A percentile compares a stretch with the other conserved stretches of the same genome.
These are phyloP conservation scores for Kradibia gibbosae DNA, from an alignment of 1,140 invertebrate species.

Conservation along the genomic window DNA sequence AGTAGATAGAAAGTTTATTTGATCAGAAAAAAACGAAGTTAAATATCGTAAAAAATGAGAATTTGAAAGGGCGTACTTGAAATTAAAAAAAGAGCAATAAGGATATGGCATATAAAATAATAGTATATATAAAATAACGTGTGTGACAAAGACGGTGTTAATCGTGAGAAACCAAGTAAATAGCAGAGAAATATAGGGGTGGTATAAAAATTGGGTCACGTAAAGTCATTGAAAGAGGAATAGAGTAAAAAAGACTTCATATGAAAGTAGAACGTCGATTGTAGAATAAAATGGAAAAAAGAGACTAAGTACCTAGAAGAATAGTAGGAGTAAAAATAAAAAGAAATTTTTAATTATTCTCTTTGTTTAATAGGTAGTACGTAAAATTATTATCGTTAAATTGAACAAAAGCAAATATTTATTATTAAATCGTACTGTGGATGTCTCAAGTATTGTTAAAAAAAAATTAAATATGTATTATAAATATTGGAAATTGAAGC, in stretches of 20 bases:
- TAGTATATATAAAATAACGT: slow-evolving; percentile 39
- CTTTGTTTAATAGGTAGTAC: neutral
- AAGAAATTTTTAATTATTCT: neutral
- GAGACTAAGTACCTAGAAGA: slow-evolving; percentile 31
- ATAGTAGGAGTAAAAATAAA: neutral
- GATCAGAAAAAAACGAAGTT: neutral
- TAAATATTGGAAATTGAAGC: neutral
- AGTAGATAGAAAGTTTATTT: neutral
- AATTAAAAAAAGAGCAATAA: slow-evolving; percentile 34
- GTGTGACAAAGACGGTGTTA: slow-evolving; percentile 19
- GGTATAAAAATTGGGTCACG: slow-evolving; percentile 20
- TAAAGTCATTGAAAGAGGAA: neutral
- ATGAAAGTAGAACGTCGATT: slow-evolving; percentile 38
- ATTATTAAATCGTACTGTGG: neutral
- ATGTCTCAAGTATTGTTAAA: neutral
- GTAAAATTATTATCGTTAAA: neutral
- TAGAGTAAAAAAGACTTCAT: slow-evolving; percentile 3
- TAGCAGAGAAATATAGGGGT: neutral
- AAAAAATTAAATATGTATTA: neutral
- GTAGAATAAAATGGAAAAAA: slow-evolving; percentile 30
- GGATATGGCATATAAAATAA: too few relatives aligned
- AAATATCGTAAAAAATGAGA: neutral
- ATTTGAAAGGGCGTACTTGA: slow-evolving; percentile 13
- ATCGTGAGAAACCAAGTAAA: neutral
- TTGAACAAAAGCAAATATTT: neutral